A percentile compares a stretch with the other conserved stretches of the same genome.
Conservation (phyloP, 2,113 vertebrate species). For the Cisticola juncidis region DNA sequence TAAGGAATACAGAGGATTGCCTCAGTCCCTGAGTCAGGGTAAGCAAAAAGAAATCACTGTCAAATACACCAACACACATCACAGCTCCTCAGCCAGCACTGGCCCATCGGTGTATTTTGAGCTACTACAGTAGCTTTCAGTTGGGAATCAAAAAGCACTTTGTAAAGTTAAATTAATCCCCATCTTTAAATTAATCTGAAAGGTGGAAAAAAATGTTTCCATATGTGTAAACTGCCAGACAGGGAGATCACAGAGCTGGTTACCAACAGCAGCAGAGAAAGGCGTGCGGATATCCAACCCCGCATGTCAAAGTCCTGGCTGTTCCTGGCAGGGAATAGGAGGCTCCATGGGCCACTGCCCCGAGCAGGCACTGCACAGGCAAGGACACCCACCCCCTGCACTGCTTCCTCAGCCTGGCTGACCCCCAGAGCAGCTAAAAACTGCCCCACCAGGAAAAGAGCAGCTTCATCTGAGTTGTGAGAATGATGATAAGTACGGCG, state of each 20-base stretch:
- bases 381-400: background rate
- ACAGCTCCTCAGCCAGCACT: background rate
- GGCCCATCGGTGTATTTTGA: background rate
- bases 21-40: background rate
- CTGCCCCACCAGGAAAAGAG: background rate
- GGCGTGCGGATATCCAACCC: background rate
- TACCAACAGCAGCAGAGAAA: background rate
- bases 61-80: background rate
- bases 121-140: conserved; percentile 30
- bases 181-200: background rate
- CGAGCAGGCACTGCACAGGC: accelerated
- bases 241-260: background rate
- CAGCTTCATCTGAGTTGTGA: background rate
- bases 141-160: conserved; percentile 23
- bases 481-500: accelerated
- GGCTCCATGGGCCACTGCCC: accelerated
- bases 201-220: conserved; percentile 42
- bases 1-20: background rate
- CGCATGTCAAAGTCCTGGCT: accelerated
- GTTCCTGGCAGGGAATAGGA: background rate
- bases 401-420: background rate
- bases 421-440: background rate
- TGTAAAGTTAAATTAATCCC: conserved; percentile 36
- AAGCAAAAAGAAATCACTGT: background rate
- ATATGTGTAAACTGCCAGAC: background rate